Base-by-base conservation (phyloP, 1,140 invertebrate genomes). In the Sycobia sp. region DNA sequence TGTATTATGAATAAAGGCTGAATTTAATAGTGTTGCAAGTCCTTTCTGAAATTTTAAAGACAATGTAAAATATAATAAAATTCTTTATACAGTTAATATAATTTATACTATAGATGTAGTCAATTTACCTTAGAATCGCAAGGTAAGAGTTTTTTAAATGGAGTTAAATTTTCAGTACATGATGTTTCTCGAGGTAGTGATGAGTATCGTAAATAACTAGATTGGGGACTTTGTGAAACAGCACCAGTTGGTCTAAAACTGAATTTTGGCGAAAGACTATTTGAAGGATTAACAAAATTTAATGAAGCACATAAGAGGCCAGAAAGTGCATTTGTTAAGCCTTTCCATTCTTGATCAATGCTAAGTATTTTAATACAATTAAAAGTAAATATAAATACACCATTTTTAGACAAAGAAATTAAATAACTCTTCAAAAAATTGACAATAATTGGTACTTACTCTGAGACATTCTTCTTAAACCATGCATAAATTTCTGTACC, bases 121-220 rank as follows among this genome's bases (percentile, higher is more conserved):
- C n/a, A n/a, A n/a, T n/a, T n/a, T 50, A 62, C 44, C 34, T 20
- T 47, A 38, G 91, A 90, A 74, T 92, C 89, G 83, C 97, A 99
- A 3, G 97, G 97, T 32, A 99, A 76, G 1, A 99, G 81, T 79
- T 99, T 99, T 74, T 96, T 97, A 90, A 96, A 99, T 4, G 97
- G 97, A 29, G 97, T 99, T 67, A 99, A 84, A 84, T 99, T 99
- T 85, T 99, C 96, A 18, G 97, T 99, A 75, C 97, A 99, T 9
- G 98, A 94, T 72, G 96, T 93, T 87, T 99, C 97, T 63, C 92
- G 84, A 0, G 97, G 95, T 58, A 99, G 78, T 39, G 91, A 89
- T 1, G 95, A 88, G 84, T 98, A 98, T 67, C 92, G 84, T 39
- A 93, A 76, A 68, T 83, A 83, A 62, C 84, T 85, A 66, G 84